A percentile compares a stretch with the other conserved stretches of the same genome.
phyloP scores from a whole-genome alignment of 2,888 invertebrate genomes.

The Timandra comae region DNA sequence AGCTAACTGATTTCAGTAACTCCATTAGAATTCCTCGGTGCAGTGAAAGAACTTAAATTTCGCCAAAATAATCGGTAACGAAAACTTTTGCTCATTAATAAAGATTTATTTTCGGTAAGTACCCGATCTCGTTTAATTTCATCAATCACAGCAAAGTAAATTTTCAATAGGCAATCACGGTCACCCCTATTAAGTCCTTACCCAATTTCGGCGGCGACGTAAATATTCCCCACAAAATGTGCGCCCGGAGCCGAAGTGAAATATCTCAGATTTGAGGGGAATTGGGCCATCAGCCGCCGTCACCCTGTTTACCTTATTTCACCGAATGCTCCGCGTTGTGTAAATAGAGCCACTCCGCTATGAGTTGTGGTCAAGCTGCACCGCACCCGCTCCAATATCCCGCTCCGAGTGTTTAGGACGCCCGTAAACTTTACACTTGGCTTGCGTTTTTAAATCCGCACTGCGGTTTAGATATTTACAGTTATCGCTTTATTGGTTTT shows the following conservation, averaged over 20 bases:
- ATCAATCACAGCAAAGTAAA: constrained; percentile 12
- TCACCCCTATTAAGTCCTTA: constrained; percentile 12
- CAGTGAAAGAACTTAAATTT: too few species aligned
- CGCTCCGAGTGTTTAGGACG: constrained; percentile 28
- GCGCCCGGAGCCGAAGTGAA: constrained; percentile 36
- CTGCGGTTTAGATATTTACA: constrained; percentile 31
- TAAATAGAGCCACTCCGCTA: constrained; percentile 26
- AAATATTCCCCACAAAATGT: constrained; percentile 10
- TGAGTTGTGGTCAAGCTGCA: constrained; percentile 38
- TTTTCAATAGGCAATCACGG: constrained; percentile 12
- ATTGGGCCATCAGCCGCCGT: constrained; percentile 36
- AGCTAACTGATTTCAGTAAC: too few species aligned
- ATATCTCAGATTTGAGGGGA: constrained; percentile 28
- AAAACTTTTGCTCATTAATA: too few species aligned
- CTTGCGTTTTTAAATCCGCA: constrained; percentile 30
- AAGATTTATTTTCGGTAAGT: not conserved
- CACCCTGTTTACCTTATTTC: constrained; percentile 33
- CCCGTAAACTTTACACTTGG: constrained; percentile 41
- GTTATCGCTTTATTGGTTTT: constrained; percentile 32
- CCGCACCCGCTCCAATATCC: constrained; percentile 31
- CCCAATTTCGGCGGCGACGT: constrained; percentile 4
- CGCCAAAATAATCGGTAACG: too few species aligned
- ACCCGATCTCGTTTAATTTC: constrained; percentile 1
- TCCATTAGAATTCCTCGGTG: too few species aligned
- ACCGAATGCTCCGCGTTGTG: constrained; percentile 19